Evolutionary conservation across 2,888 invertebrate species (phyloP), one percentile per base, ranked within the genome.

Genomic region (Microctonus aethiopoides): DNA sequence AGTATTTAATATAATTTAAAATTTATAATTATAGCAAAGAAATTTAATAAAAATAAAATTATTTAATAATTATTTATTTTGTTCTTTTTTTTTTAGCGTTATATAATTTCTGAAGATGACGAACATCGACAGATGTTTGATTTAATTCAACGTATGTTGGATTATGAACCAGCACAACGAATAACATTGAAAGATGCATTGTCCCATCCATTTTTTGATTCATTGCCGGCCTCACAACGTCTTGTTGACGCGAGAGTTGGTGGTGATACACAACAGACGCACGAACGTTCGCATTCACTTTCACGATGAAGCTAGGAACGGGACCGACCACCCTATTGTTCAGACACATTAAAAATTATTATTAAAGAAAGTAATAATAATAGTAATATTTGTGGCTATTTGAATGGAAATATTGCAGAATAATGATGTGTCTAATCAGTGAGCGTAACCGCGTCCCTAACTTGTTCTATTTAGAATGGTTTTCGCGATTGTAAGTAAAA

Each of bases 41-140:
- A n/a, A 20, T 34, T 52, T 26, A 41, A 57, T 39, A 39, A 22
- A 24, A 29, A 32, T 54, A n/a, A n/a, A n/a, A n/a, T n/a, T n/a
- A n/a, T n/a, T n/a, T n/a, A n/a, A n/a, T n/a, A n/a, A n/a, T 51
- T 51, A 39, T 62, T 1, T 29, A 26, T 56, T 26, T 57, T 32
- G 13, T 62, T 22, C 46, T 67, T 72, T 74, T 61, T 76, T 68
- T 88, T 89, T 68, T 92, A 97, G 95, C 93, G 97, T 88, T 97
- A 97, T 88, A 91, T 95, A 87, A 91, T 93, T 84, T 92, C 90
- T 81, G 96, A 95, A 79, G 94, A 95, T 80, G 93, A 95, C 78
- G 98, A 99, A 83, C 95, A 98, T 87, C 91, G 94, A 75, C 93
- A 95, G 85, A 89, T 99, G 82, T 99, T 99, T 87, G 97, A 98